Evolutionary conservation across 2,888 invertebrate genomes (phyloP), one percentile per base, ranked within the genome.

Genomic region (Furcula furcula): DNA sequence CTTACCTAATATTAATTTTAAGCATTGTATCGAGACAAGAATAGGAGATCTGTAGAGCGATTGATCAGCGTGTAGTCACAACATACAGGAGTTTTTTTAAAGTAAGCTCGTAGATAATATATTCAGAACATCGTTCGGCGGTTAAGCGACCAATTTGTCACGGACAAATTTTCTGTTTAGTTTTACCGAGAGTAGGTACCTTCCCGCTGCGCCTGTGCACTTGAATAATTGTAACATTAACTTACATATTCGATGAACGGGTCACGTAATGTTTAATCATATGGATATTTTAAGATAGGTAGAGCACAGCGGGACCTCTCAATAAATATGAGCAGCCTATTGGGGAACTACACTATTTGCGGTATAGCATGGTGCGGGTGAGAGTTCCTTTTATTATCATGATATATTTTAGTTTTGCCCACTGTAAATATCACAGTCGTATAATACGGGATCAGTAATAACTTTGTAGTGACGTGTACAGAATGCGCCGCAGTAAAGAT

Each of bases 101-200:
- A 44, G 40, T 52, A 54, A 50, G 51, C 58, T 61, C 55, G 57
- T 65, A 59, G 55, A 65, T 77, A 76, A 80, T 77, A 65, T 76
- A 79, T 79, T 73, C 74, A 63, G 68, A 66, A 64, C 70, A 58
- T 54, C 68, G 69, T 56, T 57, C 59, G 68, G 46, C 57, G 64
- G 64, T 63, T 73, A 71, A 72, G 65, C 69, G 69, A 48, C 59
- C 74, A 74, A 80, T 81, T 80, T 79, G 80, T 80, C 76, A 76
- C 59, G 76, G 72, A 66, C 71, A 72, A 72, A 65, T 71, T 76
- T 66, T 73, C 65, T 77, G 66, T 73, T 57, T 76, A 68, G 70
- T 68, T 70, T 65, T 55, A 72, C 67, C 46, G 45, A 58, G 57
- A 55, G 56, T 41, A 40, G 40, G 38, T 36, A 55, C 42, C 39